Percentiles rank a stretch among this genome's conserved stretches.
Conservation (phyloP, 2,888 invertebrate species). For the Leucozona laternaria region DNA sequence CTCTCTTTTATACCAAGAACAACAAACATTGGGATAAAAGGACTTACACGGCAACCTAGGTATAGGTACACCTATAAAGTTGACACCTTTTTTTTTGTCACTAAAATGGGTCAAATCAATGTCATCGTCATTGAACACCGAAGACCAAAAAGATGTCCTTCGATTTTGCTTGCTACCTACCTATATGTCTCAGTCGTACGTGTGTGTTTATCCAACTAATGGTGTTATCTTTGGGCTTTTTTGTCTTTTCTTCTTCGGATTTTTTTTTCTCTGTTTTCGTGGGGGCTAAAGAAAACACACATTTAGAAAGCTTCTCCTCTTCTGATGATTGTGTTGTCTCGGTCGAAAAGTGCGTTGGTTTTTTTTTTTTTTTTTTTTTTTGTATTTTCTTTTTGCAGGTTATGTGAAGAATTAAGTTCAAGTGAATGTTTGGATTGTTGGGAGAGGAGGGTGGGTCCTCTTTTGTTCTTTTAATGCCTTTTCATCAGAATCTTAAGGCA, state of each 20-base stretch:
- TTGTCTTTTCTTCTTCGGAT: neutral
- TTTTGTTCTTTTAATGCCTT: constrained; percentile 44
- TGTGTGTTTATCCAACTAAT: constrained; percentile 71
- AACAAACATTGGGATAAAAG: constrained; percentile 64
- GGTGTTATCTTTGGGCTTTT: constrained; percentile 66
- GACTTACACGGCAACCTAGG: constrained; percentile 43
- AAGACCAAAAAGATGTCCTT: constrained; percentile 29
- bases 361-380: constrained; percentile 16
- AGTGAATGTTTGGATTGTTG: constrained; percentile 48
- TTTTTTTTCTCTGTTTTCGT: constrained; percentile 21
- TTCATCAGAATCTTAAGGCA: constrained; percentile 15
- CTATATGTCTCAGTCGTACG: neutral
- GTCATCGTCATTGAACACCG: constrained; percentile 48
- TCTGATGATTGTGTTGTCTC: constrained; percentile 45
- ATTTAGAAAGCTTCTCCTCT: constrained; percentile 11
- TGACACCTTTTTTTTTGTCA: constrained; percentile 45
- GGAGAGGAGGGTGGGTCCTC: neutral
- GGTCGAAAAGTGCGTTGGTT: constrained; percentile 39
- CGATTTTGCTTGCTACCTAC: neutral
- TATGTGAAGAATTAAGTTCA: constrained; percentile 44
- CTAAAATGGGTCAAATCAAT: constrained; percentile 68
- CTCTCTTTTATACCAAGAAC: constrained; percentile 24
- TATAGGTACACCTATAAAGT: constrained; percentile 7
- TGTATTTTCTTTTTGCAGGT: too few relatives aligned
- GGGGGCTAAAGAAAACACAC: constrained; percentile 41